phyloP scores from a whole-genome alignment of 2,888 invertebrate genomes.

The Meloe dianella region DNA sequence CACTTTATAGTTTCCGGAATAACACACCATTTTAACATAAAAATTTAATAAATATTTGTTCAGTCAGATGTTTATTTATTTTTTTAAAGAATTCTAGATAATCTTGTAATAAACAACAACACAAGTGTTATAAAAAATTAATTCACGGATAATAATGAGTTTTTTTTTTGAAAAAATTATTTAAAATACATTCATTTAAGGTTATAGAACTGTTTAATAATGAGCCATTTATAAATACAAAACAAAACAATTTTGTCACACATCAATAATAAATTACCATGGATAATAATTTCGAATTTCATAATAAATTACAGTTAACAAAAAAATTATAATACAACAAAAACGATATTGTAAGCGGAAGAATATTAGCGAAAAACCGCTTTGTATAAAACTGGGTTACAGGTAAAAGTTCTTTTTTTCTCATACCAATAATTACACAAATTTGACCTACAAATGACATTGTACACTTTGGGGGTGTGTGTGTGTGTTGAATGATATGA shows the following conservation, averaged over 20 bases:
- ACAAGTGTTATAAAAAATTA: neutral
- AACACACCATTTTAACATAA: neutral
- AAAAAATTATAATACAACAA: too few relatives aligned
- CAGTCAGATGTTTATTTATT: neutral
- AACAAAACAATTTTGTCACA: neutral
- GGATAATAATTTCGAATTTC: neutral
- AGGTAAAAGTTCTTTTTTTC: neutral
- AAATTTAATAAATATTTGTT: neutral
- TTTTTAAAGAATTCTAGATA: neutral
- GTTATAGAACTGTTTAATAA: conserved; percentile 5
- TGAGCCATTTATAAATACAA: neutral
- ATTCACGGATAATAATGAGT: neutral
- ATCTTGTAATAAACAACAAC: neutral
- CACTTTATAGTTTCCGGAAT: neutral
- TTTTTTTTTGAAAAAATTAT: neutral
- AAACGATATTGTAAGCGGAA: neutral
- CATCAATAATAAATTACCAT: neutral
- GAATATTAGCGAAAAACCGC: neutral
- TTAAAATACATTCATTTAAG: neutral
- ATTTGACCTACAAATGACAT: conserved; percentile 33
- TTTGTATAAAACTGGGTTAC: neutral
- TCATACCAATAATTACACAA: neutral
- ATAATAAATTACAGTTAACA: too few relatives aligned
- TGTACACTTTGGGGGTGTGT: too few relatives aligned
- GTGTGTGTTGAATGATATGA: too few relatives aligned